Conservation (phyloP, 1,140 invertebrate genomes). For the Pantala flavescens region DNA sequence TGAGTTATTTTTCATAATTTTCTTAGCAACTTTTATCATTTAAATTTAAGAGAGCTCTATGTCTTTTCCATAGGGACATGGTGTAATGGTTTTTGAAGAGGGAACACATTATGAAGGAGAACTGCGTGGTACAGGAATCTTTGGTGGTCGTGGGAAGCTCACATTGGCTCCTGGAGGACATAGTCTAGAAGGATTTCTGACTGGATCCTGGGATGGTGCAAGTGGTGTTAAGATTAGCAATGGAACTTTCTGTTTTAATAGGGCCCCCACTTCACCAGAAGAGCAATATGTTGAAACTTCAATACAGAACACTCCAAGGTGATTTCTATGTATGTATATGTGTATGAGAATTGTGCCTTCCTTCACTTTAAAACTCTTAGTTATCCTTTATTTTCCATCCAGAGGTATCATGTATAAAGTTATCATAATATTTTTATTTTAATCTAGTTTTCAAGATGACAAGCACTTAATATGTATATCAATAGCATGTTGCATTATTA, state of each 20-base stretch:
- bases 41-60: neutral
- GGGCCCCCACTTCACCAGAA: slow-evolving; percentile 39
- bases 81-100: slow-evolving; percentile 79
- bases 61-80: slow-evolving; percentile 52
- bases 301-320: too few species aligned
- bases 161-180: slow-evolving; percentile 53
- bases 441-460: too few species aligned
- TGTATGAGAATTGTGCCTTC: too few species aligned
- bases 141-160: slow-evolving; percentile 43
- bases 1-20: too few species aligned
- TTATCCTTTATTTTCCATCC: too few species aligned
- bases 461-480: too few species aligned
- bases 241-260: slow-evolving; percentile 58
- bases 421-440: too few species aligned
- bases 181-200: slow-evolving; percentile 57
- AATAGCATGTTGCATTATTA: too few species aligned
- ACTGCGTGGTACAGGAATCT: slow-evolving; percentile 60
- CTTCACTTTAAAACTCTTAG: too few species aligned
- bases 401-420: too few species aligned
- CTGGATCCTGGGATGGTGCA: slow-evolving; percentile 62
- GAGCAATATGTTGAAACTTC: neutral
- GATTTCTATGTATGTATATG: too few species aligned
- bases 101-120: slow-evolving; percentile 82
- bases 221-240: slow-evolving; percentile 59
- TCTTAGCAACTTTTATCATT: too few species aligned